phyloP scores from a whole-genome alignment of 2,888 invertebrate genomes.

The Mythimna vitellina region DNA sequence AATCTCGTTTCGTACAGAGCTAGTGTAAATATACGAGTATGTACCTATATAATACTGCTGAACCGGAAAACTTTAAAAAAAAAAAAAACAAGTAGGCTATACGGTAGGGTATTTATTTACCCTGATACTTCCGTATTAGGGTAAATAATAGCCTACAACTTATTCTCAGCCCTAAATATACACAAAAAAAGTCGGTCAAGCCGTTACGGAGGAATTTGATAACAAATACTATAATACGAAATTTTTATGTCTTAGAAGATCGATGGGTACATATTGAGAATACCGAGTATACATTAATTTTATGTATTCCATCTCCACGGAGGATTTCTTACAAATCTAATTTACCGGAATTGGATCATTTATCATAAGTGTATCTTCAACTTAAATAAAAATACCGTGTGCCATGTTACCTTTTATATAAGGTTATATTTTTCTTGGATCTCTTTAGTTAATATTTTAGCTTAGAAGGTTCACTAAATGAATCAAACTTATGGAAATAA shows the following conservation, averaged over 20 bases:
- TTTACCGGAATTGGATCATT: conserved; percentile 25
- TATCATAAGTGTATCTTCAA: conserved; percentile 4
- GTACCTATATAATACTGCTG: too few species aligned
- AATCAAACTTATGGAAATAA: background rate
- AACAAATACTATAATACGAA: too few species aligned
- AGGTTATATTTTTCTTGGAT: conserved; percentile 1
- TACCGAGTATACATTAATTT: background rate
- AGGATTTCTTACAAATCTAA: conserved; percentile 18
- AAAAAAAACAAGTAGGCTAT: too few species aligned
- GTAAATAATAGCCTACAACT: too few species aligned
- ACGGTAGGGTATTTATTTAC: too few species aligned
- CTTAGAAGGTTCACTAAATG: background rate
- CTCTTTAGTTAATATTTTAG: background rate
- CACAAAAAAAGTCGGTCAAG: too few species aligned
- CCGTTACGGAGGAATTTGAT: too few species aligned
- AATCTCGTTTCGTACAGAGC: too few species aligned
- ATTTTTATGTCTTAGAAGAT: background rate
- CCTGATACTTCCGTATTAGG: too few species aligned
- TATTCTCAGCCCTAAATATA: too few species aligned
- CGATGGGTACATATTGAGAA: background rate
- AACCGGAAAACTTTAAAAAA: too few species aligned
- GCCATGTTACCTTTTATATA: background rate
- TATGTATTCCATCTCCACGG: conserved; percentile 7
- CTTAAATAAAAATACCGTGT: conserved; percentile 7
- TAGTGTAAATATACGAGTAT: too few species aligned